These are phyloP conservation scores for Apostichopus californicus DNA, from an alignment of 35 echinoderm and acorn worm species.

Conservation along the genomic window DNA sequence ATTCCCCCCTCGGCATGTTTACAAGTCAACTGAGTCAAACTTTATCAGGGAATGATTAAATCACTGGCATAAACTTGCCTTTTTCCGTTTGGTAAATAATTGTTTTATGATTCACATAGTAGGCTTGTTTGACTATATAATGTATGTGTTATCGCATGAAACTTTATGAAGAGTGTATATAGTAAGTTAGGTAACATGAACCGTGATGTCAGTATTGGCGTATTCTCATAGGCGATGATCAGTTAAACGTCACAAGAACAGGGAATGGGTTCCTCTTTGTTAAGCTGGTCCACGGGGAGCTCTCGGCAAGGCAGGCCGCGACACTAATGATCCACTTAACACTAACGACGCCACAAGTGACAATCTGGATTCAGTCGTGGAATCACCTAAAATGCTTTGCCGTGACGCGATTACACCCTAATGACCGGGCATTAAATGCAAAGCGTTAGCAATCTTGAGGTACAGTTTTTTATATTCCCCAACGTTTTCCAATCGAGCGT, in stretches of 20 bases:
- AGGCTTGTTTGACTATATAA: too few relatives aligned
- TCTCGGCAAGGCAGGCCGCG: constrained; percentile 8
- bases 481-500: constrained; percentile 17
- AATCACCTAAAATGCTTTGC: constrained; percentile 34
- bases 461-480: constrained; percentile 34
- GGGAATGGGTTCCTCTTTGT: constrained; percentile 6
- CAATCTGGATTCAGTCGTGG: constrained; percentile 22
- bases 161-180: too few relatives aligned
- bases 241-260: not conserved
- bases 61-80: too few relatives aligned
- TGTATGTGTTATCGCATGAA: too few relatives aligned
- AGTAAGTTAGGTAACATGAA: too few relatives aligned
- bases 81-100: too few relatives aligned
- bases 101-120: too few relatives aligned
- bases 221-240: too few relatives aligned
- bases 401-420: constrained; percentile 31
- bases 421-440: constrained; percentile 47
- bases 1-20: too few relatives aligned
- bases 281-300: constrained; percentile 42
- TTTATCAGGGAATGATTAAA: too few relatives aligned
- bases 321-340: constrained; percentile 50
- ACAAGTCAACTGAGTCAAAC: too few relatives aligned
- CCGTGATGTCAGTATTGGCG: too few relatives aligned
- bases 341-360: constrained; percentile 52
- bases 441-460: constrained; percentile 27